A percentile compares a stretch with the other conserved stretches of the same genome.
Evolutionary conservation across 2,888 invertebrate species (phyloP).

Genomic region (Gibbula magus): DNA sequence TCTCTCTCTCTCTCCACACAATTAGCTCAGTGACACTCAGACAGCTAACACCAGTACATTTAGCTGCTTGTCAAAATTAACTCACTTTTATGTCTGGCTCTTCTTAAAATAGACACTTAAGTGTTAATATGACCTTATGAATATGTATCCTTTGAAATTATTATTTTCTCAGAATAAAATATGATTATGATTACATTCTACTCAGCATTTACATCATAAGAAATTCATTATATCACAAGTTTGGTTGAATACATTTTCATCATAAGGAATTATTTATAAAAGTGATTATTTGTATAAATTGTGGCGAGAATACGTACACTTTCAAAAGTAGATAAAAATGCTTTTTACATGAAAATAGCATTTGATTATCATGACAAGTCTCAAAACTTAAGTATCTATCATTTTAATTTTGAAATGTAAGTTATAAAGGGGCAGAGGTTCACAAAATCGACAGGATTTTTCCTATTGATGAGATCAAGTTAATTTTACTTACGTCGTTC

Average conservation of each 20-base stretch:
- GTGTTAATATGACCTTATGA: too few species aligned
- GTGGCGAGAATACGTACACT: too few species aligned
- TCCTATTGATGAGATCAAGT: too few species aligned
- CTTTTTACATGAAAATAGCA: not conserved
- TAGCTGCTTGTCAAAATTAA: not conserved
- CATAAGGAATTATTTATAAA: too few species aligned
- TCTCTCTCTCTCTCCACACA: not conserved
- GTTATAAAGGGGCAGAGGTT: not conserved
- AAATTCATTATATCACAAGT: too few species aligned
- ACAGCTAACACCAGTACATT: not conserved
- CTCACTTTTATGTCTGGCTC: not conserved
- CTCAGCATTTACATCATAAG: not conserved
- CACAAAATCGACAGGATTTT: not conserved
- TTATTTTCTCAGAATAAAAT: not conserved
- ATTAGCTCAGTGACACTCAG: not conserved
- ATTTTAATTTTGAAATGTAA: not conserved
- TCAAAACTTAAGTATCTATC: not conserved
- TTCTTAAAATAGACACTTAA: not conserved
- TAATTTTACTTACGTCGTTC: conserved; percentile 12
- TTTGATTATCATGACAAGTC: not conserved
- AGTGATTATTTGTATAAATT: too few species aligned
- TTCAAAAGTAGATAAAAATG: too few species aligned
- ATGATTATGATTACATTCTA: not conserved
- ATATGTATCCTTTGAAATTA: too few species aligned
- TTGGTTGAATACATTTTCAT: not conserved